Evolutionary conservation across 1,140 invertebrate species (phyloP), one percentile per base, ranked within the genome.

Genomic region (Brachionus manjavacas): DNA sequence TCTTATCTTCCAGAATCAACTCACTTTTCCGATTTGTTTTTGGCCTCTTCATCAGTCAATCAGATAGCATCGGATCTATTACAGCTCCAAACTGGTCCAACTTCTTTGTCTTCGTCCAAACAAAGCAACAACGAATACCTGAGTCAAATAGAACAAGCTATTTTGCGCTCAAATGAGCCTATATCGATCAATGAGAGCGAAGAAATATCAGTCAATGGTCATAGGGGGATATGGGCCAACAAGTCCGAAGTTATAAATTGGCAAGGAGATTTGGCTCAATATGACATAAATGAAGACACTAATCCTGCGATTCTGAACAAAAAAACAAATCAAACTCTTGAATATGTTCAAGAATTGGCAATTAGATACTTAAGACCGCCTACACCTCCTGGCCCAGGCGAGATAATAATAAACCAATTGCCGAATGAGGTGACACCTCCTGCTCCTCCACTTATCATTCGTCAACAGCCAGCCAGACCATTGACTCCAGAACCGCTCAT

Each of bases 291-390:
- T 64, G 52, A 35, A 9, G 78, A 80, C 55, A 25, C 52, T 31
- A 41, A 80, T 35, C 78, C 78, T 14, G 49, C 35, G 12, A 64
- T 80, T 60, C 7, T 80, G 12, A 31, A 41, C 23, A 80, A 80
- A 80, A 35, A 55, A 14, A 41, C 31, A 14, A 60, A 14, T 39
- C 28, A 80, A 25, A 16, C 78, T 11, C 49, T 80, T 80, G 23
- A 28, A 9, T 80, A 80, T 31, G 55, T 60, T 16, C 78, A 80
- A 80, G 78, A 80, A 39, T 16, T 80, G 20, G 78, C 78, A 16
- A 55, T 80, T 31, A 52, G 78, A 64, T 80, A 80, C 39, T 64
- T 80, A 41, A 28, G 39, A 52, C 78, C 78, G n/a, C 78, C 78
- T 9, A 80, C 78, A 8, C 76, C 78, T 16, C 78, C 78, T 16